Base-by-base conservation (phyloP, 2,797 vertebrate species). In the Acrossocheilus fasciatus region DNA sequence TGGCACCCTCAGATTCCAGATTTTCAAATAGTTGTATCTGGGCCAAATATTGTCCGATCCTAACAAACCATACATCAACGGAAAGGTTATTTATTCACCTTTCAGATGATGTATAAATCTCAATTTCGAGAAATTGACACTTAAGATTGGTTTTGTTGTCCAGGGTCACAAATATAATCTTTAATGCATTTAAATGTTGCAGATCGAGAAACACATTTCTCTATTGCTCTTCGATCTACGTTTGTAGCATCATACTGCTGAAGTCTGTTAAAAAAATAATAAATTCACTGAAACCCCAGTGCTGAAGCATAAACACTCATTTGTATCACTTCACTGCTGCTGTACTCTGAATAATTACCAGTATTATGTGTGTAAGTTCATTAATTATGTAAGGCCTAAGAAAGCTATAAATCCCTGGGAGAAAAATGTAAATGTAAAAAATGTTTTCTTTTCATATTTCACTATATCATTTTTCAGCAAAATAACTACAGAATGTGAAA, bases 281-380 rank as follows among this genome's bases (percentile, higher is more conserved):
- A 68, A 23, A 76, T 69, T 74, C 39, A 82, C 50, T 52, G 68
- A 78, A 83, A 80, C 73, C 74, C 82, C 75, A 80, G 81, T 64
- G 66, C 43, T 66, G 59, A 69, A 79, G 54, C 74, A 57, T 78
- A 18, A 87, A 81, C 83, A 39, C 86, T 62, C 30, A 39, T 59
- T 83, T 88, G 52, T 83, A 50, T 90, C 76, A 52, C 75, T 50
- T 59, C 64, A 69, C 36, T 43, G 72, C 57, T 74, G 50, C 72
- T 82, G 18, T 79, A 74, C 82, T 73, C 62, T 88, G 76, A 88
- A 84, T 88, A 89, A 88, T 89, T 84, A 88, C 82, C 45, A 86
- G 86, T 23, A 89, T 88, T 86, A 89, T 72, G 64, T 30, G 72
- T 82, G 76, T 87, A 73, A 86, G 84, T 74, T 82, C 81, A 90